phyloP scores from a whole-genome alignment of 2,113 vertebrate species.

The Eulacestoma nigropectus region DNA sequence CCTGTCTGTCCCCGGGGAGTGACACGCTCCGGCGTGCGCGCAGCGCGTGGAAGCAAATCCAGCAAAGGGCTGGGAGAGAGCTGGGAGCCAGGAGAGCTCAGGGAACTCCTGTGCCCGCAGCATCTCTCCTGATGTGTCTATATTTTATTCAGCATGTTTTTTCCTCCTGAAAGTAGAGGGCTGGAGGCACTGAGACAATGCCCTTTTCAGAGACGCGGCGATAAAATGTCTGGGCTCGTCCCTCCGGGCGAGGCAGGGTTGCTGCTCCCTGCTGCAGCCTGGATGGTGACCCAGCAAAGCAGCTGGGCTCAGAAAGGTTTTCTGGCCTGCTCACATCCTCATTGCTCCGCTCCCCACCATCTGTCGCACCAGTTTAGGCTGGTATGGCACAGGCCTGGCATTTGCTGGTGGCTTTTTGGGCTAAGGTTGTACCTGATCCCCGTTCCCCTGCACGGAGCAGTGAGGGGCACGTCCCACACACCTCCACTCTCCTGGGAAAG shows the following conservation, averaged over 20 bases:
- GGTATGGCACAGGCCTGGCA: neutral
- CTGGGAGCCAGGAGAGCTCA: neutral
- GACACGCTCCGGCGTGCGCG: neutral
- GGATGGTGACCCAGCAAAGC: neutral
- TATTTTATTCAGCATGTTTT: neutral
- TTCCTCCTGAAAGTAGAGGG: neutral
- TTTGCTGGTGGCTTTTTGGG: neutral
- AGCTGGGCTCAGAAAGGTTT: neutral
- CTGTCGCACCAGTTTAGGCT: neutral
- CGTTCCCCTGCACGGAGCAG: neutral
- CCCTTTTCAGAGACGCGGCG: neutral
- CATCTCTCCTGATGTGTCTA: neutral
- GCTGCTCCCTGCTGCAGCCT: neutral
- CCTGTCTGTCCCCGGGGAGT: neutral
- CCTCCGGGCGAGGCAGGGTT: neutral
- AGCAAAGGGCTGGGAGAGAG: neutral
- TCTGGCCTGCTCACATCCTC: neutral
- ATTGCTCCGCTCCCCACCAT: neutral
- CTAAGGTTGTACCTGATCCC: neutral
- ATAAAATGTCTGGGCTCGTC: neutral
- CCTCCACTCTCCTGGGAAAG: neutral
- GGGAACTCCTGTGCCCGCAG: neutral
- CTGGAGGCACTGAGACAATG: neutral
- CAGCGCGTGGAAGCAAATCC: neutral
- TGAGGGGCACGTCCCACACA: neutral